These are phyloP conservation scores for Anoplolepis gracilipes DNA, from an alignment of 1,140 invertebrate species.

Conservation along the genomic window DNA sequence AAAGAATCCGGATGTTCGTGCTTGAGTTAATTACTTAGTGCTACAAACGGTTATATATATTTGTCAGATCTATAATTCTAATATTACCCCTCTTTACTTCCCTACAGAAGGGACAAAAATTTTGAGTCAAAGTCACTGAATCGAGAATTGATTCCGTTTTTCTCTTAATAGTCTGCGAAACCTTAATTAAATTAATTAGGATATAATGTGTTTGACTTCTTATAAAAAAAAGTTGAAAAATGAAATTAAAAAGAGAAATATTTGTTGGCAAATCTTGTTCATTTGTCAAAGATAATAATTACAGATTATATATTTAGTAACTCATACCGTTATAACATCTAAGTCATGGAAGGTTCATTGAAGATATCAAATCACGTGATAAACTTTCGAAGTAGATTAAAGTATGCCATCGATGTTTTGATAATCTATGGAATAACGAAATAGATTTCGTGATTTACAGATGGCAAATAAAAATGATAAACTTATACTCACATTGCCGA, in stretches of 20 bases:
- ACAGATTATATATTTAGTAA: neutral
- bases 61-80: no score
- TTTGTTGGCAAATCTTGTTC: neutral
- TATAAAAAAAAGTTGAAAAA: neutral
- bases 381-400: conserved; percentile 64
- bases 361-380: neutral
- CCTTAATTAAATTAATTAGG: neutral
- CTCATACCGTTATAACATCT: neutral
- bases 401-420: conserved; percentile 64
- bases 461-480: neutral
- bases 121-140: no score
- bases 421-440: conserved; percentile 34
- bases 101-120: no score
- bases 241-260: neutral
- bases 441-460: neutral
- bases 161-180: no score
- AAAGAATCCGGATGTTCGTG: no score
- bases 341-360: neutral
- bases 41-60: no score
- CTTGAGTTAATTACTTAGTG: no score
- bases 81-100: no score
- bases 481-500: conserved; percentile 69
- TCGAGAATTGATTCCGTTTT: no score
- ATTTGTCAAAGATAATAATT: conserved; percentile 1
- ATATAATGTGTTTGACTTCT: neutral